Percentiles rank a stretch among this genome's conserved stretches.
These are phyloP conservation scores for Leptopterna dolabrata DNA, from an alignment of 2,888 invertebrate species.

Conservation along the genomic window DNA sequence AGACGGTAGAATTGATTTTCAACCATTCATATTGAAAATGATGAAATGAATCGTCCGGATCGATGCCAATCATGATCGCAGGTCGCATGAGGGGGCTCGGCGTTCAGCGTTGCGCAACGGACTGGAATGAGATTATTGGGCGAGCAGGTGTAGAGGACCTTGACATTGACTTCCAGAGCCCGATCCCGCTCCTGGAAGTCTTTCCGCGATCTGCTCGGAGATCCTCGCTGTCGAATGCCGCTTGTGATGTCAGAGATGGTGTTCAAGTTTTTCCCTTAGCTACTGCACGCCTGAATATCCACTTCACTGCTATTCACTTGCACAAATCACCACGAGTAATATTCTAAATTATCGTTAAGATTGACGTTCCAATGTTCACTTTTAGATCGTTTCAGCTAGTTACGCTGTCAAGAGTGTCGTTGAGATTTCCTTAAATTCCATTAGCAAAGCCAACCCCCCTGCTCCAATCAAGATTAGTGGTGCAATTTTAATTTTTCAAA, in stretches of 20 bases:
- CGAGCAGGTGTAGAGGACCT: slow-evolving; percentile 25
- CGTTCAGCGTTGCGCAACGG: slow-evolving; percentile 15
- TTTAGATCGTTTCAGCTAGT: too few relatives aligned
- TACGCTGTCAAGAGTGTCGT: too few relatives aligned
- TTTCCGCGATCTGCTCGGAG: not conserved
- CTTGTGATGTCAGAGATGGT: not conserved
- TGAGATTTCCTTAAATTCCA: too few relatives aligned
- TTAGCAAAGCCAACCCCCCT: too few relatives aligned
- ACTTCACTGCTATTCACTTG: not conserved
- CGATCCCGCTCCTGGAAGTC: not conserved
- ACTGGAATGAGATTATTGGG: slow-evolving; percentile 36
- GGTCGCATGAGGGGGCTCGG: not conserved
- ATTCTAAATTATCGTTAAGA: too few relatives aligned
- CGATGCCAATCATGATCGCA: not conserved
- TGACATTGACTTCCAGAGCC: slow-evolving; percentile 27
- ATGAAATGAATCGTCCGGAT: not conserved
- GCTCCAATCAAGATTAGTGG: too few relatives aligned
- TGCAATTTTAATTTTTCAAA: too few relatives aligned
- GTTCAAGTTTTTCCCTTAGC: not conserved
- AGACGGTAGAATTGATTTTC: too few relatives aligned
- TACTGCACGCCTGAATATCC: not conserved
- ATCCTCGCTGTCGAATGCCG: not conserved
- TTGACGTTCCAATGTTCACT: too few relatives aligned
- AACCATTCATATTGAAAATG: too few relatives aligned
- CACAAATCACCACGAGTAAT: too few relatives aligned